Evolutionary conservation across 2,797 vertebrate species (phyloP).

Genomic region (Staurois parvus): DNA sequence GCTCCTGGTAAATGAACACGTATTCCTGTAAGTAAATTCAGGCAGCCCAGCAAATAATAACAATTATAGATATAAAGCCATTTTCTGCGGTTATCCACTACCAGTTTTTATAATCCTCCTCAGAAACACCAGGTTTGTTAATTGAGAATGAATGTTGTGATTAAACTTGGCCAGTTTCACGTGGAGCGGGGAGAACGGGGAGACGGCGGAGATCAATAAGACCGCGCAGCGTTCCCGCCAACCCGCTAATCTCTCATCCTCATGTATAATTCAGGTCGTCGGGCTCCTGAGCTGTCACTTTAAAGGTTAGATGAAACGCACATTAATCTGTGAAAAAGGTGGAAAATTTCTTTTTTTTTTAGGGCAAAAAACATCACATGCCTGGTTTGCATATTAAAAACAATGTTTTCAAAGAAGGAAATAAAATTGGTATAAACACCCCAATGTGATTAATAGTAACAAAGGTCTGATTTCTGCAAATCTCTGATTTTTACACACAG

Average conservation of each 20-base stretch:
- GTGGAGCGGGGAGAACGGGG: not conserved
- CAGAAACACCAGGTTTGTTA: not conserved
- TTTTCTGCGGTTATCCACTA: not conserved
- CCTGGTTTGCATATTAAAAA: not conserved
- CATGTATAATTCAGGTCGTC: constrained; percentile 74
- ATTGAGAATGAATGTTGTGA: constrained; percentile 37
- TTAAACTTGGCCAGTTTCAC: constrained; percentile 22
- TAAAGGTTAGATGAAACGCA: constrained; percentile 62
- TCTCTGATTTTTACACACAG: not conserved
- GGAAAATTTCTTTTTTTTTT: constrained; percentile 37
- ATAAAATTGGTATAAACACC: not conserved
- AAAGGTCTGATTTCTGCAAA: not conserved
- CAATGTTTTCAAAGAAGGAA: constrained; percentile 13
- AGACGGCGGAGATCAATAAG: constrained; percentile 61
- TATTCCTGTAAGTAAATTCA: not conserved
- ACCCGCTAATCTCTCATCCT: constrained; percentile 64
- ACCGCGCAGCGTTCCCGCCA: constrained; percentile 47
- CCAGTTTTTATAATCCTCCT: not conserved
- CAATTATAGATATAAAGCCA: not conserved
- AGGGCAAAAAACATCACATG: not conserved
- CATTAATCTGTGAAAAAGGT: constrained; percentile 62
- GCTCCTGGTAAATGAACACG: not conserved
- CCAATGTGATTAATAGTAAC: not conserved
- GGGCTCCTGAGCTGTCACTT: constrained; percentile 64
- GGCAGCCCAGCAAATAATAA: not conserved